Conservation (phyloP, 2,797 vertebrate genomes). For the Stomatorhinus walkeri region DNA sequence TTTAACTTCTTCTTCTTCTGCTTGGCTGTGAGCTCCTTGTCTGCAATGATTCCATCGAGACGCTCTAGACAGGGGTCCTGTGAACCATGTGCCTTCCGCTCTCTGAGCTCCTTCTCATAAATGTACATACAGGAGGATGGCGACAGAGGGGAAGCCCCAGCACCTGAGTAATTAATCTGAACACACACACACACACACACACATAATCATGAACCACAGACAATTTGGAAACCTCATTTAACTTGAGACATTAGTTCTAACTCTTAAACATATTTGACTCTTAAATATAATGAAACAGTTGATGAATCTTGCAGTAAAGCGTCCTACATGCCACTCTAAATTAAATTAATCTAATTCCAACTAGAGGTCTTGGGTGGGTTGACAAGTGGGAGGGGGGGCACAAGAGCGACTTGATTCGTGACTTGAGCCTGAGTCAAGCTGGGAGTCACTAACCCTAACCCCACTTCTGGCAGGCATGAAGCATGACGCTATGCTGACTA, state of each 20-base stretch:
- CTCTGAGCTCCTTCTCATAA: slow-evolving; percentile 72
- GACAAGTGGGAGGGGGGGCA: not conserved
- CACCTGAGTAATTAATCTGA: slow-evolving; percentile 84
- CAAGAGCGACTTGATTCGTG: not conserved
- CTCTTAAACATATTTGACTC: not conserved
- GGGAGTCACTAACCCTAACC: not conserved
- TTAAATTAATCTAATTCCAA: not conserved
- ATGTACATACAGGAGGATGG: slow-evolving; percentile 75
- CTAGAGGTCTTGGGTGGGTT: not conserved
- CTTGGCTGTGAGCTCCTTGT: slow-evolving; percentile 73
- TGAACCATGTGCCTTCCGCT: slow-evolving; percentile 62
- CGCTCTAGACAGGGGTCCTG: slow-evolving; percentile 73
- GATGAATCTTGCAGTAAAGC: not conserved
- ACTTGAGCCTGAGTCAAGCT: not conserved
- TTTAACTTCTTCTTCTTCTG: slow-evolving; percentile 90
- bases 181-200: slow-evolving; percentile 1
- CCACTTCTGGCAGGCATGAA: too few relatives aligned
- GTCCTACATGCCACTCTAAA: not conserved
- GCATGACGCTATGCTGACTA: too few relatives aligned
- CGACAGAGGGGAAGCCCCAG: slow-evolving; percentile 63
- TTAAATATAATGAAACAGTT: not conserved
- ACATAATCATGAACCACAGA: not conserved
- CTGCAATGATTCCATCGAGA: slow-evolving; percentile 78
- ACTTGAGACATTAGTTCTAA: not conserved
- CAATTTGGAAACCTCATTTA: not conserved